Conservation (phyloP, 2,888 invertebrate species). For the Nymphalis urticae region DNA sequence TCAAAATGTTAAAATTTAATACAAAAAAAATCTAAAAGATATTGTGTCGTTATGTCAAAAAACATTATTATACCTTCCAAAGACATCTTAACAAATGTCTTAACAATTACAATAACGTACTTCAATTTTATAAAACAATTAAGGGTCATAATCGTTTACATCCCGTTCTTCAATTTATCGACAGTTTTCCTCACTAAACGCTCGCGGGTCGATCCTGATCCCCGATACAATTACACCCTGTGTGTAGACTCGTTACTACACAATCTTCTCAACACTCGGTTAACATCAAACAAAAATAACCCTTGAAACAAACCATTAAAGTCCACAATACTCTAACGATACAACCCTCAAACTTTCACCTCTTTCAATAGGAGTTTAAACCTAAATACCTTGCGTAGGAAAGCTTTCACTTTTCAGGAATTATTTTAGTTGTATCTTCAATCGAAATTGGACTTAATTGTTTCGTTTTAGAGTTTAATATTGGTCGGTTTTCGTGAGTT, state of each 20-base stretch:
- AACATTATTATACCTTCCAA: too few species aligned
- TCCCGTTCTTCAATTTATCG: conserved; percentile 43
- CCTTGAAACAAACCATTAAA: conserved; percentile 48
- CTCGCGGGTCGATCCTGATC: conserved; percentile 68
- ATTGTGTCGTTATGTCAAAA: too few species aligned
- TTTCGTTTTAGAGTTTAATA: conserved; percentile 48
- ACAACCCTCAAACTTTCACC: conserved; percentile 75
- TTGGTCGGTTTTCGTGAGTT: conserved; percentile 48
- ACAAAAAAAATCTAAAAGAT: too few species aligned
- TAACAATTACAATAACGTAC: too few species aligned
- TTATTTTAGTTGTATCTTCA: conserved; percentile 56
- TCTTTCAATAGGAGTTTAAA: conserved; percentile 81
- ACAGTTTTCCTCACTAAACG: conserved; percentile 52
- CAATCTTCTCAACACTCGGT: conserved; percentile 72
- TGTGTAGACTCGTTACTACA: conserved; percentile 77
- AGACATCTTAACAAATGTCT: too few species aligned
- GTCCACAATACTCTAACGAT: conserved; percentile 46
- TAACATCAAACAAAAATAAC: conserved; percentile 47
- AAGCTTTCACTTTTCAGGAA: conserved; percentile 82
- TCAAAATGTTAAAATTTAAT: too few species aligned
- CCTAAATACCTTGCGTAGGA: conserved; percentile 80
- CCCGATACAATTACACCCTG: conserved; percentile 79
- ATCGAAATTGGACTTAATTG: conserved; percentile 55
- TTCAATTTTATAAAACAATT: conserved; percentile 16
- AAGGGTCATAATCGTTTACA: conserved; percentile 50